Conservation (phyloP, 1,140 invertebrate species). For the Caenorhabditis elegans region WBcel235 BX284602.5:6283501-6284000, state of each 20-base stretch:
- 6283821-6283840: conserved; percentile 3
- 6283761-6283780: too few relatives aligned
- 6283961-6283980: background rate
- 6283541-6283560: background rate
- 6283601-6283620: too few relatives aligned
- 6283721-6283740: too few relatives aligned
- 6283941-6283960: conserved; percentile 6
- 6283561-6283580: too few relatives aligned
- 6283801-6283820: background rate
- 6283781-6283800: too few relatives aligned
- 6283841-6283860: conserved; percentile 4
- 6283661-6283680: too few relatives aligned
- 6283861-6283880: conserved; percentile 14
- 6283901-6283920: background rate
- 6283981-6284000: conserved; percentile 6
- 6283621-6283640: too few relatives aligned
- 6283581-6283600: too few relatives aligned
- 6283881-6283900: conserved; percentile 11
- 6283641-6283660: too few relatives aligned
- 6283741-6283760: too few relatives aligned
- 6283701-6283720: too few relatives aligned
- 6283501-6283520: conserved; percentile 10
- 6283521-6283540: conserved; percentile 2
- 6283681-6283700: too few relatives aligned
- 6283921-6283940: background rate